These are phyloP conservation scores for Chironomus tentans DNA, from an alignment of 2,888 invertebrate genomes.

Conservation along the genomic window DNA sequence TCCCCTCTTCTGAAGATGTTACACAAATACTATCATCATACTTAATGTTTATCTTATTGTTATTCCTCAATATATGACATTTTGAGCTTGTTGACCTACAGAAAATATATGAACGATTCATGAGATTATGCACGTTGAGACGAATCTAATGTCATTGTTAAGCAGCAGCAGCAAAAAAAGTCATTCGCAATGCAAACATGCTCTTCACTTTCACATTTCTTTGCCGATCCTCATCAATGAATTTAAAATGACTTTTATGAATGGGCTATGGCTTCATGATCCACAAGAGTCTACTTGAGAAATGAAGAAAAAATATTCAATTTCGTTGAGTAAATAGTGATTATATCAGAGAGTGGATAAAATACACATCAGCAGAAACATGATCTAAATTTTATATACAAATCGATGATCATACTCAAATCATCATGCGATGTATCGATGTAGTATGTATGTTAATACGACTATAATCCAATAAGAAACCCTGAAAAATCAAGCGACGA, in stretches of 20 bases:
- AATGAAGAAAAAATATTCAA: background rate
- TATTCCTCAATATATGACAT: constrained; percentile 28
- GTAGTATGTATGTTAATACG: too few relatives aligned
- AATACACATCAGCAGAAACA: background rate
- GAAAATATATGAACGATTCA: background rate
- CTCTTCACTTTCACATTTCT: background rate
- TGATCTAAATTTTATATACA: too few relatives aligned
- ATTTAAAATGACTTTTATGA: background rate
- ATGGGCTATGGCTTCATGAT: background rate
- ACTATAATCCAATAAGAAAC: too few relatives aligned
- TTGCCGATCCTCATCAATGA: background rate
- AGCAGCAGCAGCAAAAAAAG: background rate
- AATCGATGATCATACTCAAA: too few relatives aligned
- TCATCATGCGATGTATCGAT: too few relatives aligned
- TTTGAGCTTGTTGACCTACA: constrained; percentile 3
- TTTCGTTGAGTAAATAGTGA: background rate
- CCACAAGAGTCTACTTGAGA: background rate
- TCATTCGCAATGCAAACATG: background rate
- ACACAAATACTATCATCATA: constrained; percentile 33
- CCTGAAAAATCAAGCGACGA: too few relatives aligned
- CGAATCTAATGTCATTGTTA: too few relatives aligned
- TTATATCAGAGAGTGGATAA: background rate
- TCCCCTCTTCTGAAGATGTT: constrained; percentile 34
- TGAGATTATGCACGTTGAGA: too few relatives aligned
- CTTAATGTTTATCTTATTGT: constrained; percentile 38